These are phyloP conservation scores for Ageneiosus marmoratus DNA, from an alignment of 2,113 vertebrate species.

Conservation along the genomic window DNA sequence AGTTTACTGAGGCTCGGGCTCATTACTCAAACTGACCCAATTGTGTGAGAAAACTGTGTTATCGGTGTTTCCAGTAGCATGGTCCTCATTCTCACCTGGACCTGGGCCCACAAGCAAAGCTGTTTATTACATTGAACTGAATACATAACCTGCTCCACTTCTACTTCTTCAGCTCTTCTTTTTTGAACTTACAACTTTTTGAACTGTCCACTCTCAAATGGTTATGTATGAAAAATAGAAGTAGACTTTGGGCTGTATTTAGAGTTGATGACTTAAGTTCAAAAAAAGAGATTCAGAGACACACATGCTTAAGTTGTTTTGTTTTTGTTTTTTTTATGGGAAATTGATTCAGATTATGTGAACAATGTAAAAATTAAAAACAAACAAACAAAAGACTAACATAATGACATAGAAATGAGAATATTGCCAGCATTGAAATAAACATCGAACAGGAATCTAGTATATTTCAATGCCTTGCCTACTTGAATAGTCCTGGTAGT, in stretches of 20 bases:
- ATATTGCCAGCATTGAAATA: not conserved
- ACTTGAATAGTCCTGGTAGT: not conserved
- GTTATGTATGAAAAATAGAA: not conserved
- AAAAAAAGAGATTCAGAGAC: not conserved
- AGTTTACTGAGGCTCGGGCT: not conserved
- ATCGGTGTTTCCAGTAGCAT: not conserved
- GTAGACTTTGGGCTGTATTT: not conserved
- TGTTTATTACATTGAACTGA: not conserved
- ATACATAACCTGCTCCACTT: not conserved
- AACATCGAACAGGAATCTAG: not conserved
- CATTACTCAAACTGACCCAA: slow-evolving; percentile 20
- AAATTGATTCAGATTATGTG: not conserved
- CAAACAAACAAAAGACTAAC: not conserved
- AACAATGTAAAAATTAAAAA: not conserved
- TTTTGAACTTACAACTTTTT: not conserved
- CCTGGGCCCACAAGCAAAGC: not conserved
- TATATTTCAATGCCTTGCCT: not conserved
- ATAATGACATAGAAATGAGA: not conserved
- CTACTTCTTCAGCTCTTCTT: not conserved
- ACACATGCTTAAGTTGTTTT: not conserved
- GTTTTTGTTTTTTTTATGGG: not conserved
- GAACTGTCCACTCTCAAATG: not conserved
- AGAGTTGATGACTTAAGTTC: not conserved
- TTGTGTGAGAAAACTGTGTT: slow-evolving; percentile 14
- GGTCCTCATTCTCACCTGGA: not conserved